These are phyloP conservation scores for Candidula unifasciata DNA, from an alignment of 2,888 invertebrate genomes.

Conservation along the genomic window DNA sequence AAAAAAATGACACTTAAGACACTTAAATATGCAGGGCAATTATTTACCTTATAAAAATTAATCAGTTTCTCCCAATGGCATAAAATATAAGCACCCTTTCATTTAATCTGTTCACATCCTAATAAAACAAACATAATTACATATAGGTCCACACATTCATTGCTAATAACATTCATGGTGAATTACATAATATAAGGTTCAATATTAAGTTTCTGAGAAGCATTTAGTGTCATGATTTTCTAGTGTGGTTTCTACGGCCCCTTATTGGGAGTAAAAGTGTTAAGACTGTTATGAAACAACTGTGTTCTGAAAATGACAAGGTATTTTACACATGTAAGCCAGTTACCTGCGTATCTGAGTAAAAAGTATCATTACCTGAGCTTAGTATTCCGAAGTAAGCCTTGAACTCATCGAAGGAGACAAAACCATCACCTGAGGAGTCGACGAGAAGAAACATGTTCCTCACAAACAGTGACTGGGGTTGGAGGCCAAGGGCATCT, in stretches of 20 bases:
- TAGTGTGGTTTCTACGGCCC: neutral
- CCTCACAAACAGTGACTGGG: conserved; percentile 81
- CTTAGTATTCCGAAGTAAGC: conserved; percentile 82
- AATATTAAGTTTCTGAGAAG: too few species aligned
- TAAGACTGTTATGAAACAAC: too few species aligned
- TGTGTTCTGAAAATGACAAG: neutral
- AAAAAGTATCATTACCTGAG: conserved; percentile 75
- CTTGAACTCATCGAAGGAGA: conserved; percentile 83
- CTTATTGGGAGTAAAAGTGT: neutral
- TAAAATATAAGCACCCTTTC: too few species aligned
- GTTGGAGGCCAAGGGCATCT: conserved; percentile 81
- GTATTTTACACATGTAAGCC: neutral
- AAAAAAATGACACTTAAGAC: too few species aligned
- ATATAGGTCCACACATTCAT: too few species aligned
- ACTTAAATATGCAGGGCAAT: too few species aligned
- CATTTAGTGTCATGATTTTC: too few species aligned
- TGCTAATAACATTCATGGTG: too few species aligned
- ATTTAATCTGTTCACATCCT: too few species aligned
- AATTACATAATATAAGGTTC: neutral
- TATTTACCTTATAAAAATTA: too few species aligned
- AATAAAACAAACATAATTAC: too few species aligned
- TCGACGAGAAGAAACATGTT: conserved; percentile 82
- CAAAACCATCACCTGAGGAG: conserved; percentile 81
- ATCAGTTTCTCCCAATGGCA: too few species aligned
- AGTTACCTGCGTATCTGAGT: neutral